These are phyloP conservation scores for Machimus rusticus DNA, from an alignment of 2,888 invertebrate species.

Conservation along the genomic window DNA sequence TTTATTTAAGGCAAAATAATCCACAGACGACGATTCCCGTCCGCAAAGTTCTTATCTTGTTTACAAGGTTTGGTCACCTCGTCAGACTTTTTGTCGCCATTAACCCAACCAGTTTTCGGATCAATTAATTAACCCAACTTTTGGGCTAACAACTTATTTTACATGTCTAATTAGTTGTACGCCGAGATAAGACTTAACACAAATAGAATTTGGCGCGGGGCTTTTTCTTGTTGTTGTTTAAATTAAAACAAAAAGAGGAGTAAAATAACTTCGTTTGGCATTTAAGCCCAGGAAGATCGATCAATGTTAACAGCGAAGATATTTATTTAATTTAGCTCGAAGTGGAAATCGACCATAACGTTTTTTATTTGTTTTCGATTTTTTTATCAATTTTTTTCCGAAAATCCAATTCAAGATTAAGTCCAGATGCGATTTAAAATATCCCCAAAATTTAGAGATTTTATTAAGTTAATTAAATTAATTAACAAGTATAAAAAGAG, in stretches of 20 bases:
- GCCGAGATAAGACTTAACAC: constrained; percentile 50
- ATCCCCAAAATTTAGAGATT: neutral
- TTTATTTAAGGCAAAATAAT: neutral
- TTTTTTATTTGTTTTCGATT: neutral
- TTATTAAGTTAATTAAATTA: neutral
- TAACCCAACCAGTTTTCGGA: constrained; percentile 51
- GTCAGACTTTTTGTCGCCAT: constrained; percentile 48
- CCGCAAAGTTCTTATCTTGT: constrained; percentile 21
- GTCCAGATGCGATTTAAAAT: neutral
- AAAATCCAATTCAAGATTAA: neutral
- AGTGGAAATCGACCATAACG: neutral
- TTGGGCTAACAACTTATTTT: constrained; percentile 55
- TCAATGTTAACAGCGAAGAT: neutral
- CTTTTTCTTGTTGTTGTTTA: neutral
- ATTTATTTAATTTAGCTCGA: neutral
- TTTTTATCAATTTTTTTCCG: neutral
- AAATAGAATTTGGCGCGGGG: constrained; percentile 9
- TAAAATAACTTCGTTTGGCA: neutral
- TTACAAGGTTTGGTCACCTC: constrained; percentile 28
- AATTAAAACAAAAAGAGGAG: neutral
- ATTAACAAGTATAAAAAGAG: neutral
- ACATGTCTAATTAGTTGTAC: constrained; percentile 61
- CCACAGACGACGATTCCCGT: neutral
- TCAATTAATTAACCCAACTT: constrained; percentile 52
- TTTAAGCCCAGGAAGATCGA: neutral